phyloP scores from a whole-genome alignment of 2,888 invertebrate species.

The Acleris holmiana region DNA sequence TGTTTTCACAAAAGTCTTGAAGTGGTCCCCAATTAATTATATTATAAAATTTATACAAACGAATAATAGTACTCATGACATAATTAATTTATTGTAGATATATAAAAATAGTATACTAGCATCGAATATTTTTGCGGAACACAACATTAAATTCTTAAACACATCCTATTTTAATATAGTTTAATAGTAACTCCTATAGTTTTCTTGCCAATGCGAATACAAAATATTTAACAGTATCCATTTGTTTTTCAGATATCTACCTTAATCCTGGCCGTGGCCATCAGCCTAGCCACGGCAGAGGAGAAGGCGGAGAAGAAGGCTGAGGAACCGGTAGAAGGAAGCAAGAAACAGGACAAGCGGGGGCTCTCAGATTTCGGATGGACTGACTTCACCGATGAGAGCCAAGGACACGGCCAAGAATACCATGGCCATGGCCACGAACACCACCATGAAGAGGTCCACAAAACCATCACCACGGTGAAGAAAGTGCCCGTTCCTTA shows the following conservation, averaged over 20 bases:
- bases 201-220: not conserved
- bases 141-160: too few relatives aligned
- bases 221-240: not conserved
- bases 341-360: conserved; percentile 84
- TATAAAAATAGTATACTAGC: too few relatives aligned
- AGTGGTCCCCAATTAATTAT: not conserved
- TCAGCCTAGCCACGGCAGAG: conserved; percentile 83
- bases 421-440: conserved; percentile 44
- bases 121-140: too few relatives aligned
- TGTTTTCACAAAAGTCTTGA: not conserved
- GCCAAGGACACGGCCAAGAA: conserved; percentile 40
- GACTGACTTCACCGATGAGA: conserved; percentile 62
- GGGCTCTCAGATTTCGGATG: conserved; percentile 79
- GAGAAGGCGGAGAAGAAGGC: conserved; percentile 81
- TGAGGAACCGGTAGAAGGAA: conserved; percentile 73
- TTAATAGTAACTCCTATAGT: too few relatives aligned
- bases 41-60: too few relatives aligned
- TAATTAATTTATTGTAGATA: too few relatives aligned
- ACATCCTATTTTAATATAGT: too few relatives aligned
- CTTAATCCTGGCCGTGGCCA: conserved; percentile 81
- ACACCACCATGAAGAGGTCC: conserved; percentile 67
- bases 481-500: conserved; percentile 90
- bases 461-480: conserved; percentile 87
- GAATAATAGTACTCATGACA: too few relatives aligned
- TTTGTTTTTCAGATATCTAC: conserved; percentile 69